Percentiles rank a stretch among this genome's conserved stretches.
Evolutionary conservation across 2,888 invertebrate genomes (phyloP).

Genomic region (Macrosiphum euphorbiae): DNA sequence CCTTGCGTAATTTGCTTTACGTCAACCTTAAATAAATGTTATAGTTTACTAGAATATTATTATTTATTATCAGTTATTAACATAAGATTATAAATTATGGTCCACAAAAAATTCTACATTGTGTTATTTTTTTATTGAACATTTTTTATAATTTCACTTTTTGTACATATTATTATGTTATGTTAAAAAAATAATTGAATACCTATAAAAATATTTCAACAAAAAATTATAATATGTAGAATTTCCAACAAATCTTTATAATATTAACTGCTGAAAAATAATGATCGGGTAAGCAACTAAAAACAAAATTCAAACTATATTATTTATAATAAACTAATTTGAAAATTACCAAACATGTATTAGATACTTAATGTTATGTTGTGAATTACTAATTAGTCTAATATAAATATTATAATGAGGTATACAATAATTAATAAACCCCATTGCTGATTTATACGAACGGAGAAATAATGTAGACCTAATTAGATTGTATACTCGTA

Average conservation of each 20-base stretch:
- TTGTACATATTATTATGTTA: no score
- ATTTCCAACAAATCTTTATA: neutral
- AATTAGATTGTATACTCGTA: no score
- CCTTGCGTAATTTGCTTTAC: neutral
- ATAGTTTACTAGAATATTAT: neutral
- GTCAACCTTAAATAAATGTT: neutral
- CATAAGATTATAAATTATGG: no score
- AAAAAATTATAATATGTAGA: neutral
- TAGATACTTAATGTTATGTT: neutral
- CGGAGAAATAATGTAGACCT: no score
- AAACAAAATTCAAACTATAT: neutral
- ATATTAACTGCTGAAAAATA: no score
- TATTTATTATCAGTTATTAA: no score
- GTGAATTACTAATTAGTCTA: neutral
- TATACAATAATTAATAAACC: neutral
- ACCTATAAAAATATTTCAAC: neutral
- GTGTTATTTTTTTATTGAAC: no score
- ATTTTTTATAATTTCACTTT: no score
- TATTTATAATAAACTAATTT: neutral
- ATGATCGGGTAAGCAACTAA: no score
- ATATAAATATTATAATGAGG: neutral
- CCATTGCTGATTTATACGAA: no score
- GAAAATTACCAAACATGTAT: neutral
- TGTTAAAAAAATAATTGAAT: neutral
- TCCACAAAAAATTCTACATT: no score